Conservation (phyloP, 1,140 invertebrate genomes). For the Caenorhabditis elegans region WBcel235 BX284606.5:9227001-9227500, state of each 20-base stretch:
- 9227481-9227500: too few relatives aligned
- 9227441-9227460: too few relatives aligned
- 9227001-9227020: not conserved
- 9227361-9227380: too few relatives aligned
- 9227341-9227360: too few relatives aligned
- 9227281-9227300: not conserved
- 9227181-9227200: too few relatives aligned
- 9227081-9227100: not conserved
- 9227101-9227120: not conserved
- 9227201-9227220: not conserved
- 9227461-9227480: too few relatives aligned
- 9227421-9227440: too few relatives aligned
- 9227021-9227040: not conserved
- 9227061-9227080: too few relatives aligned
- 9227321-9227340: too few relatives aligned
- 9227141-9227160: not conserved
- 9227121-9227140: not conserved
- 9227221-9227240: not conserved
- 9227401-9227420: too few relatives aligned
- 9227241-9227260: not conserved
- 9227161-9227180: not conserved
- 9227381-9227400: too few relatives aligned
- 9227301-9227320: too few relatives aligned
- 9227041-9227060: constrained; percentile 14
- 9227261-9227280: not conserved